These are phyloP conservation scores for Lampris incognitus DNA, from an alignment of 2,113 vertebrate genomes.

Conservation along the genomic window DNA sequence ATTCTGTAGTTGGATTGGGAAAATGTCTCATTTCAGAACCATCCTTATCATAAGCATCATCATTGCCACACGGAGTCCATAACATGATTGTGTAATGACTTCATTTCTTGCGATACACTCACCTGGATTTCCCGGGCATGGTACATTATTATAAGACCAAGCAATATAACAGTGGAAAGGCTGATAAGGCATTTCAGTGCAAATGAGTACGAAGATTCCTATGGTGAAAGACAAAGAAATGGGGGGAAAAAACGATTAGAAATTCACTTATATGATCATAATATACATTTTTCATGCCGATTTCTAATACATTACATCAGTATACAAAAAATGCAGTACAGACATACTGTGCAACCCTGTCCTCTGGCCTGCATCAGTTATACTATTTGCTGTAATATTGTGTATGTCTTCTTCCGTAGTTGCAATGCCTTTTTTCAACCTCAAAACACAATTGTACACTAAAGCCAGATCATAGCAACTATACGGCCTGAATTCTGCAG, in stretches of 20 bases:
- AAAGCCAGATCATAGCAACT: background rate
- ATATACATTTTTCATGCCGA: background rate
- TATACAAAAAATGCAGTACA: too few species aligned
- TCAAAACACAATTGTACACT: background rate
- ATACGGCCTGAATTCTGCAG: constrained; percentile 5
- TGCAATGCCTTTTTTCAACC: constrained; percentile 12
- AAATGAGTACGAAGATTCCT: constrained; percentile 94
- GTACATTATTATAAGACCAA: constrained; percentile 96
- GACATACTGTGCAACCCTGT: too few species aligned
- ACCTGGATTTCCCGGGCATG: constrained; percentile 97
- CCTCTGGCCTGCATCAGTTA: background rate
- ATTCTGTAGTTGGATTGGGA: background rate
- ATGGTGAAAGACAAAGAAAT: constrained; percentile 55
- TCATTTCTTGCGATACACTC: constrained; percentile 57
- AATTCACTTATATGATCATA: background rate
- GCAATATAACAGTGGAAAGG: constrained; percentile 94
- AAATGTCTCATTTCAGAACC: background rate
- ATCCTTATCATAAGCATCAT: background rate
- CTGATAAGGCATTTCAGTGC: constrained; percentile 98
- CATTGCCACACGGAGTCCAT: background rate
- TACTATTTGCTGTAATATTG: background rate
- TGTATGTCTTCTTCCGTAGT: background rate
- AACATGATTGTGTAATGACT: background rate
- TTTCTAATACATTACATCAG: background rate
- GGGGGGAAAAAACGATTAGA: constrained; percentile 33